Conservation (phyloP, 2,797 vertebrate species). For the Balearica regulorum region DNA sequence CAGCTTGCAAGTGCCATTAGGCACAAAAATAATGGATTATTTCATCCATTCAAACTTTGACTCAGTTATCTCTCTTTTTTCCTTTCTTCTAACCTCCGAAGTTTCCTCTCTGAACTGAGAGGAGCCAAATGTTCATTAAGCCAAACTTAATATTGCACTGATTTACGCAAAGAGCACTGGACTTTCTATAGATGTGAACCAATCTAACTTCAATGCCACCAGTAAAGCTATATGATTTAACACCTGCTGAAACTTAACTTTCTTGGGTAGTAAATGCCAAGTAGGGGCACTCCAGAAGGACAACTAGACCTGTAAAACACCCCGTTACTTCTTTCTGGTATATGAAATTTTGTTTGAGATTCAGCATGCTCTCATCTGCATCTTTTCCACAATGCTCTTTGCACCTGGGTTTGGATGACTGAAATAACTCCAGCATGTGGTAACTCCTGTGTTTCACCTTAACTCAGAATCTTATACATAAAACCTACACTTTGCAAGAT, state of each 20-base stretch:
- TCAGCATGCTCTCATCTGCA: not conserved
- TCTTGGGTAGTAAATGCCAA: not conserved
- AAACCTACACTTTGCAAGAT: not conserved
- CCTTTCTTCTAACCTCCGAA: not conserved
- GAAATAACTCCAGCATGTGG: not conserved
- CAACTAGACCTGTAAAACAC: not conserved
- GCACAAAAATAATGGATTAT: not conserved
- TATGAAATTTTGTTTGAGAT: not conserved
- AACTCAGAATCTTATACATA: not conserved
- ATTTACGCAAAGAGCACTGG: not conserved
- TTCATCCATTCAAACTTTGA: not conserved
- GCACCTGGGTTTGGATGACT: not conserved
- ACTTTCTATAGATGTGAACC: not conserved
- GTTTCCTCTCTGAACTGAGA: not conserved
- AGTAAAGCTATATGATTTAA: not conserved
- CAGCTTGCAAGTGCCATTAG: not conserved
- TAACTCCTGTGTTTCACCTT: not conserved
- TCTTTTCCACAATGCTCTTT: not conserved
- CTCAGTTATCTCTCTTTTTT: not conserved
- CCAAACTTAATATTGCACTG: not conserved
- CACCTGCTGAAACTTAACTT: not conserved
- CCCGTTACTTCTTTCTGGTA: not conserved
- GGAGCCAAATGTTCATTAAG: not conserved
- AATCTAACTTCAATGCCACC: not conserved
- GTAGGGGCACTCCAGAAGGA: not conserved